Evolutionary conservation across 2,113 vertebrate genomes (phyloP), one percentile per base, ranked within the genome.

Genomic region (Columba janthina): DNA sequence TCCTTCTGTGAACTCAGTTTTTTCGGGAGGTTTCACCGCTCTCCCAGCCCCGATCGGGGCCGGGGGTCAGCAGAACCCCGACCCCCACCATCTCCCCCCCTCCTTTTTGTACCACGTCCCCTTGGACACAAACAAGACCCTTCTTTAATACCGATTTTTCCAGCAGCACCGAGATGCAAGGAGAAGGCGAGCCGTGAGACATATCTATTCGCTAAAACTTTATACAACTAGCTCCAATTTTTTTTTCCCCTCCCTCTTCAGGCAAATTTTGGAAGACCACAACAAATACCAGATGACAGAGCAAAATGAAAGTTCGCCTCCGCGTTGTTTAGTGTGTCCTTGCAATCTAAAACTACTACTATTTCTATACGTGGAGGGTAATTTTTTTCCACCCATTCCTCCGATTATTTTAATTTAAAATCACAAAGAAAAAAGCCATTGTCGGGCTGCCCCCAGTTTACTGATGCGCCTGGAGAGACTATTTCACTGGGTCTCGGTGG

Each of bases 191-290:
- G 11, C 78, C 31, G 4, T 4, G 42, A 76, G 16, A 19, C 82
- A 21, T 11, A 66, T 58, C 58, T 10, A 28, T 29, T 24, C 53
- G 4, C 71, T 73, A 36, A 58, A 82, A 83, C 82, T 95, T 87
- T 11, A 50, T 2, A 56, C 80, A 87, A 51, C 56, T 77, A 57
- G 21, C 64, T 76, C 62, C 8, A 2, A 51, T 7, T 14, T 64
- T 74, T 74, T 73, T 72, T 29, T 5, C 9, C 11, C 22, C 51
- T 62, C 78, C 77, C 48, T 74, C 75, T 74, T 62, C 85, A 64
- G 72, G 75, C 78, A 94, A 83, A 80, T 77, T 91, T 90, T 21
- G 51, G 67, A 69, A 77, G 78, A 64, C 69, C 88, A 64, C 81
- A 73, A 77, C 89, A 93, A 94, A 62, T 21, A 14, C 44, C 74